A percentile compares a stretch with the other conserved stretches of the same genome.
These are phyloP conservation scores for Pelecanus crispus DNA, from an alignment of 2,113 vertebrate species.

Conservation along the genomic window DNA sequence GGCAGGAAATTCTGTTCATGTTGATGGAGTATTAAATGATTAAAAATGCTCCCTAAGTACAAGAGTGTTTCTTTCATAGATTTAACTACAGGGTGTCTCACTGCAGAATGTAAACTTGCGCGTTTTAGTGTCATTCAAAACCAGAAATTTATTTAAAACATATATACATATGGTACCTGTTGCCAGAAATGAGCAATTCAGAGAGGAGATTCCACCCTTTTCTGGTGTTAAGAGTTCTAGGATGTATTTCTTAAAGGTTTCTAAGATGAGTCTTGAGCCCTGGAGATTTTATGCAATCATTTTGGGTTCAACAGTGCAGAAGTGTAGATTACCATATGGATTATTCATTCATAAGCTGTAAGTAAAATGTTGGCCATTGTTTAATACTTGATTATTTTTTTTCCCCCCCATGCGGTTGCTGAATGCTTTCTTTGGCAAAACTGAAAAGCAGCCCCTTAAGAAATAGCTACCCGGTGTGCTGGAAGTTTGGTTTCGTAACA, in stretches of 20 bases:
- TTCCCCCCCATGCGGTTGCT: not conserved
- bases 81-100: not conserved
- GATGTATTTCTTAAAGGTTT: not conserved
- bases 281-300: not conserved
- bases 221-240: not conserved
- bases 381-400: not conserved
- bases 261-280: not conserved
- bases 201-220: not conserved
- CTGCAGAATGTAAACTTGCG: not conserved
- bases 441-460: not conserved
- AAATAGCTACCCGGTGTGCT: not conserved
- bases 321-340: not conserved
- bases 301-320: not conserved
- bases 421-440: not conserved
- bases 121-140: not conserved
- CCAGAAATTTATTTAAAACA: not conserved
- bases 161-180: not conserved
- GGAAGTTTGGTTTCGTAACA: not conserved
- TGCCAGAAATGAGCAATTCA: not conserved
- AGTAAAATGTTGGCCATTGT: not conserved
- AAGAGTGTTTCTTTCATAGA: not conserved
- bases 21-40: not conserved
- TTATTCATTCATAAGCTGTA: not conserved
- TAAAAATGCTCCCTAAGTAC: not conserved
- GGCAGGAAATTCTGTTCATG: not conserved